Base-by-base conservation (phyloP, 2,888 invertebrate species). In the Cheilosia urbana region DNA sequence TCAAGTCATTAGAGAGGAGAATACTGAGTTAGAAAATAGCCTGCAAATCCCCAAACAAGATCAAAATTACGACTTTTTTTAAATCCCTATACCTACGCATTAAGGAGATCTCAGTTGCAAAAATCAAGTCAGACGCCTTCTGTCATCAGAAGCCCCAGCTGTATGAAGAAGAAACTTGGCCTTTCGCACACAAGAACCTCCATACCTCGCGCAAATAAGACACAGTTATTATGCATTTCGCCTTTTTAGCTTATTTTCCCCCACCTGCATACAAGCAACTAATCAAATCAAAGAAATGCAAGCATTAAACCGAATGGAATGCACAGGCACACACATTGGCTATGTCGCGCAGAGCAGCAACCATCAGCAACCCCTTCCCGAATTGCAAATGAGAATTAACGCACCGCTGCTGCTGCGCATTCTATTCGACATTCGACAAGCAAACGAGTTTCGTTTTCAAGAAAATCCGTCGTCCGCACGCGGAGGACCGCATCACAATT, bases 301-400 rank as follows among this genome's bases (percentile, higher is more conserved):
- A 51, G 49, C 76, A 76, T 53, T 60, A 76, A 66, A 51, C 57
- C 45, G 47, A 11, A n/a, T 24, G 66, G 75, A 76, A 66, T 65
- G 58, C 37, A 34, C 30, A 30, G 30, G 30, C 30, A 30, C 47
- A 57, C 47, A 27, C 19, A 24, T 17, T 47, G 13, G 13, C 71
- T 49, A 30, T 9, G 49, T 24, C 15, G 49, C 21, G 51, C 21
- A 27, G 27, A 27, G 27, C 27, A 27, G 27, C 27, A 6, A 27
- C 27, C 27, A 27, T 27, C 27, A 27, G 51, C 47, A 49, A 37
- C 49, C 65, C 75, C 65, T 75, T 57, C 30, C 51, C 49, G 76
- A 76, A 68, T 76, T 60, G 60, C 68, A 68, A 76, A 76, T 77
- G 62, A 51, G 60, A 69, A 77, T 77, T 60, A 60, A 77, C 76